These are phyloP conservation scores for Caenorhabditis briggsae DNA, from an alignment of 1,140 invertebrate species.

Conservation along the genomic window DNA sequence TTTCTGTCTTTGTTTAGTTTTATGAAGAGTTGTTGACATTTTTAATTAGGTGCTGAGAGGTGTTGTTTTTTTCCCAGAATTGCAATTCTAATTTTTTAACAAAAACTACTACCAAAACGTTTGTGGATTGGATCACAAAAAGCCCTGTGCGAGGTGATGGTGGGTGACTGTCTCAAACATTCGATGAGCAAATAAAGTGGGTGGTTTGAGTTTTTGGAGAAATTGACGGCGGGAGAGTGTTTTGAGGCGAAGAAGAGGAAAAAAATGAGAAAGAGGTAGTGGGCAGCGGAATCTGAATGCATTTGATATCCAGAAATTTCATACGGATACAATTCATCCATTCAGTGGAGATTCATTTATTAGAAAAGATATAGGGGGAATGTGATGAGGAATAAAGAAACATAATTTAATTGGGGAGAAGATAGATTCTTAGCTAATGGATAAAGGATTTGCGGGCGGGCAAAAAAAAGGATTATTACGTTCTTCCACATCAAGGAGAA, in stretches of 20 bases:
- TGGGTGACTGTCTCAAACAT: slow-evolving; percentile 52
- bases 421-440: not conserved
- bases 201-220: slow-evolving; percentile 53
- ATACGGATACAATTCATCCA: slow-evolving; percentile 24
- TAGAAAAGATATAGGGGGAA: not conserved
- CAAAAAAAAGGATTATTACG: not conserved
- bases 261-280: no score
- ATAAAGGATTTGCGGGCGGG: not conserved
- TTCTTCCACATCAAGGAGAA: not conserved
- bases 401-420: slow-evolving; percentile 21
- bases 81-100: not conserved
- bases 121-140: slow-evolving; percentile 50
- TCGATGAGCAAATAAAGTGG: slow-evolving; percentile 55
- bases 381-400: not conserved
- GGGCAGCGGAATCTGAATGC: slow-evolving; percentile 14
- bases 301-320: not conserved
- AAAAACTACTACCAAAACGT: not conserved
- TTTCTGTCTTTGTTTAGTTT: not conserved
- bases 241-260: slow-evolving; percentile 1
- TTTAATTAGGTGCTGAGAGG: no score
- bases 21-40: not conserved
- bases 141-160: slow-evolving; percentile 36
- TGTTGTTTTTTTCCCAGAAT: not conserved
- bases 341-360: no score
- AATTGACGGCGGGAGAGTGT: slow-evolving; percentile 51